Conservation (phyloP, 2,797 vertebrate genomes). For the Orientallactaga sibirica region DNA sequence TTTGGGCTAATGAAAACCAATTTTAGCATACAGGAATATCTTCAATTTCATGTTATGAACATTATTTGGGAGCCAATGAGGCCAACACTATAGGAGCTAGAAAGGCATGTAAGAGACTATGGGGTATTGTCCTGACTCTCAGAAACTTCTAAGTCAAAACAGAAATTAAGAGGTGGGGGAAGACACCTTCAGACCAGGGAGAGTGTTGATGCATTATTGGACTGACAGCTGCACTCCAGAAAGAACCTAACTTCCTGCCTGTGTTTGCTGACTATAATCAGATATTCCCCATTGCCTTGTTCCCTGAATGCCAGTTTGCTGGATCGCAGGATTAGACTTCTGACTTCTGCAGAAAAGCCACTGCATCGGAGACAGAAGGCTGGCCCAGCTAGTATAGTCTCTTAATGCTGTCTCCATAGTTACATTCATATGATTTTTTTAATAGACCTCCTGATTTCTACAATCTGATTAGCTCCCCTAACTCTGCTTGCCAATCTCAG, state of each 20-base stretch:
- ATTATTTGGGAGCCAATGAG: conserved; percentile 6
- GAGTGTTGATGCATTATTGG: background rate
- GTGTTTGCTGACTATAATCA: background rate
- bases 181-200: background rate
- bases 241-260: background rate
- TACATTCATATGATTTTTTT: background rate
- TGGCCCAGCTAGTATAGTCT: background rate
- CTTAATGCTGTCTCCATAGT: background rate
- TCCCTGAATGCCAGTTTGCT: background rate
- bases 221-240: background rate
- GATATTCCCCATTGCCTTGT: background rate
- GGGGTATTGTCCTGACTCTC: background rate
- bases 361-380: background rate
- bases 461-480: background rate
- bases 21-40: background rate
- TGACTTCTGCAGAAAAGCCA: background rate
- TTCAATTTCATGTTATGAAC: conserved; percentile 54
- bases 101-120: background rate
- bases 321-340: background rate
- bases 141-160: background rate
- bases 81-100: background rate
- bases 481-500: background rate
- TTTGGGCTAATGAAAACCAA: background rate
- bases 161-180: background rate
- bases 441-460: background rate